Evolutionary conservation across 2,888 invertebrate genomes (phyloP).

Genomic region (Falcaria lacertinaria): DNA sequence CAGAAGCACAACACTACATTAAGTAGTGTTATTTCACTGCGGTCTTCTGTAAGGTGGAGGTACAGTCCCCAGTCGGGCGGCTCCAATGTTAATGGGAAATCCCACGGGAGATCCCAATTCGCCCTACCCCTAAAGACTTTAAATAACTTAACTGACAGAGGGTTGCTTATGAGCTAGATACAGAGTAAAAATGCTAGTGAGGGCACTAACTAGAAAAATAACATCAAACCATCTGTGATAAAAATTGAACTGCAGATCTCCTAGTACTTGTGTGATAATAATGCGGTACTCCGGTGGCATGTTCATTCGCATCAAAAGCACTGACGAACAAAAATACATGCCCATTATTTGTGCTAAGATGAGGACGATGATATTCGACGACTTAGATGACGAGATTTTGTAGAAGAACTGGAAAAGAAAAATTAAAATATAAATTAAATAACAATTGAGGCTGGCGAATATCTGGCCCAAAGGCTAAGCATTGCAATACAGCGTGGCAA

Average conservation of each 20-base stretch:
- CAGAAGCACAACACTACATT: no score
- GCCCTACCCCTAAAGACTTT: no score
- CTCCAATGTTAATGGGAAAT: no score
- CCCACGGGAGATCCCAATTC: no score
- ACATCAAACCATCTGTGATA: constrained; percentile 99
- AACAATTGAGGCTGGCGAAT: no score
- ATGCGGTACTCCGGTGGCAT: constrained; percentile 98
- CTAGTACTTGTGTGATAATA: constrained; percentile 92
- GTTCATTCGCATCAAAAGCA: constrained; percentile 98
- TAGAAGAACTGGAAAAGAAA: constrained; percentile 92
- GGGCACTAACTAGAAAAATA: constrained; percentile 97
- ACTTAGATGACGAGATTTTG: constrained; percentile 98
- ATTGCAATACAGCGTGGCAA: no score
- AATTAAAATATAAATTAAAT: not conserved
- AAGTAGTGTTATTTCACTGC: no score
- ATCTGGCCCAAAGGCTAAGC: no score
- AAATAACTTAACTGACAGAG: constrained; percentile 68
- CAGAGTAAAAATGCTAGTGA: constrained; percentile 96
- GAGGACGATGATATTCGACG: constrained; percentile 98
- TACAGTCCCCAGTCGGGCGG: no score
- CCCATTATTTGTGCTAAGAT: constrained; percentile 99
- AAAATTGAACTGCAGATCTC: constrained; percentile 98
- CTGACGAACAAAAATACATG: constrained; percentile 99
- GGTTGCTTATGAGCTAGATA: constrained; percentile 96
- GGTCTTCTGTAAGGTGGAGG: no score